Evolutionary conservation across 2,888 invertebrate species (phyloP), one percentile per base, ranked within the genome.

Genomic region (Azorinus chamasolen): DNA sequence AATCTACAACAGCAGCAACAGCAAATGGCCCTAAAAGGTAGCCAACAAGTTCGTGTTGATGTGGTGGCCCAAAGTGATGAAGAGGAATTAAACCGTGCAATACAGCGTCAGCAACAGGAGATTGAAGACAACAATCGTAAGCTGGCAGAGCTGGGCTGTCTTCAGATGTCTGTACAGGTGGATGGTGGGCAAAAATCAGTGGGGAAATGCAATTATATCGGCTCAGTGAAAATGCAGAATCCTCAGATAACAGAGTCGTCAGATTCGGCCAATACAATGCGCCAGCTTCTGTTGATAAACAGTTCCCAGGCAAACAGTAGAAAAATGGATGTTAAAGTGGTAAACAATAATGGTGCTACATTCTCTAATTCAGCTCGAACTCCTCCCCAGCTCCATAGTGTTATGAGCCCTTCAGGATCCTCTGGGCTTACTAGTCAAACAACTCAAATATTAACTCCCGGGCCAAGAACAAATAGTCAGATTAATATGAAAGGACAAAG

Each of bases 271-370:
- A n/a, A n/a, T n/a, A n/a, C n/a, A n/a, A 32, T 32, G 32, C 32
- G 32, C 10, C 32, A 32, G 10, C 10, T 32, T 4, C 10, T 32
- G 32, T 6, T 32, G 32, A 32, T 64, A 32, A 64, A 64, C 37
- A 64, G 27, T 18, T 45, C 54, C 6, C 27, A 54, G 53, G 25
- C 63, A 37, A 18, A 24, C 32, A 24, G 45, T 27, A 48, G 58
- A 32, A 43, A 46, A 54, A 39, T 66, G 18, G 66, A 66, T 51
- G 54, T 71, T 27, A 53, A 69, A 43, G 25, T 72, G 43, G 27
- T 63, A 14, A 59, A 72, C 18, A 70, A 53, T 54, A 58, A 53
- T 46, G 54, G 62, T 61, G 50, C 69, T 39, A 58, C 32, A 37
- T 16, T 27, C 14, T 6, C 61, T 14, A 59, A 43, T 32, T 27